Base-by-base conservation (phyloP, 2,113 vertebrate genomes). In the Oncorhynchus kisutch region DNA sequence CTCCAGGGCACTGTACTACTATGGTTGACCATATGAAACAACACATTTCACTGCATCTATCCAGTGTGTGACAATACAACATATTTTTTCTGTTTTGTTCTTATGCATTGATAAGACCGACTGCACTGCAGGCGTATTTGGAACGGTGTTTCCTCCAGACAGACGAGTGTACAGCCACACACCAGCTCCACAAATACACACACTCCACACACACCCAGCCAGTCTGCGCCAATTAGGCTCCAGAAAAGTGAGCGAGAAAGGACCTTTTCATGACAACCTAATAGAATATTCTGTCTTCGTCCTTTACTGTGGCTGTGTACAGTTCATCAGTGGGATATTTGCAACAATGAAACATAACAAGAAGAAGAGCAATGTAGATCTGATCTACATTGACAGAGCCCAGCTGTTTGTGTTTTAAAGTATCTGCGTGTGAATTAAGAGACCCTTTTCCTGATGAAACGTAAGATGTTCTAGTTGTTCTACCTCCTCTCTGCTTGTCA, bases 211-310 rank as follows among this genome's bases (percentile, higher is more conserved):
- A 51, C 14, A 51, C 54, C 29, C 70, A 66, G 54, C 20, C 25
- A 65, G 71, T 73, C 29, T 24, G 24, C 29, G 72, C 73, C 79
- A 85, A 87, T 87, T 87, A 87, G 34, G n/a, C 64, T 57, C 7
- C 25, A 31, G 66, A 39, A 60, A 14, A 18, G 16, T 8, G 64
- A 22, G 34, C 57, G 65, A 74, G 64, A 74, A 39, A 27, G 12
- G 22, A 72, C 67, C 22, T 78, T 82, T 81, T 74, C 71, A 60
- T 79, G 74, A 81, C 79, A 83, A 75, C 74, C 16, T 31, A 77
- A 73, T 70, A 64, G 68, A 34, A 67, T 57, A 39, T 64, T 81
- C 72, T 70, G 70, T 77, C 78, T 75, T 78, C 79, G 25, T 78
- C 73, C 39, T 20, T 16, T 31, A 39, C 67, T 5, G 27, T 5